phyloP scores from a whole-genome alignment of 2,797 vertebrate species.

The Enteromius anoplus region DNA sequence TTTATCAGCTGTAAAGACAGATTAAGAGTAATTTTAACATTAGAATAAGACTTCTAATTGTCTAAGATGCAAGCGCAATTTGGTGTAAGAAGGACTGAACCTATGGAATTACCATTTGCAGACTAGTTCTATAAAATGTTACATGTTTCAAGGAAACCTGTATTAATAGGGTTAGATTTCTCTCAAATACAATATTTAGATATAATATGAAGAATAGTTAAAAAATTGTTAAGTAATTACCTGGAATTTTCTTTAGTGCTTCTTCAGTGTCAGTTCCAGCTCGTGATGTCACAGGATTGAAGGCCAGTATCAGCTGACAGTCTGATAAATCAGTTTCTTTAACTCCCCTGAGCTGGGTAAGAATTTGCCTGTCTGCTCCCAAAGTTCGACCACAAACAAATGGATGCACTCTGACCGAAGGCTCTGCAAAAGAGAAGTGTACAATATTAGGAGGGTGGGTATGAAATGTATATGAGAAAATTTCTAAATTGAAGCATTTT shows the following conservation, averaged over 20 bases:
- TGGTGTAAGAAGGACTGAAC: background rate
- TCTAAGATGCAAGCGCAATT: background rate
- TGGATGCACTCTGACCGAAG: conserved; percentile 7
- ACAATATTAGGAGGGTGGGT: background rate
- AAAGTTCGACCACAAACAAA: conserved; percentile 42
- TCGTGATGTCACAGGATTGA: conserved; percentile 48
- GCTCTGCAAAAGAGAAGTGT: background rate
- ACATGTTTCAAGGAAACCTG: background rate
- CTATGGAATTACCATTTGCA: background rate
- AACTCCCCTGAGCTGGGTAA: background rate
- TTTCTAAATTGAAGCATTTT: background rate
- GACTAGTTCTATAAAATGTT: background rate
- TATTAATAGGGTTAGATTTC: background rate
- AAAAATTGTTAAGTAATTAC: conserved; percentile 6
- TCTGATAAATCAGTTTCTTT: background rate
- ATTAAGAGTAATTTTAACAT: background rate
- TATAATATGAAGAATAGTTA: background rate
- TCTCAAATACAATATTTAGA: background rate
- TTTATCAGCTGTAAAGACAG: conserved; percentile 38
- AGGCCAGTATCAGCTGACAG: conserved; percentile 50
- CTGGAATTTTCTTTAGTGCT: conserved; percentile 33
- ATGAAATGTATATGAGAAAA: background rate
- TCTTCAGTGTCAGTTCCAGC: conserved; percentile 51
- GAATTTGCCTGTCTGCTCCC: conserved; percentile 10
- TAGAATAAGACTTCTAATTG: background rate